These are phyloP conservation scores for Heliornis fulica DNA, from an alignment of 2,113 vertebrate species.

Conservation along the genomic window DNA sequence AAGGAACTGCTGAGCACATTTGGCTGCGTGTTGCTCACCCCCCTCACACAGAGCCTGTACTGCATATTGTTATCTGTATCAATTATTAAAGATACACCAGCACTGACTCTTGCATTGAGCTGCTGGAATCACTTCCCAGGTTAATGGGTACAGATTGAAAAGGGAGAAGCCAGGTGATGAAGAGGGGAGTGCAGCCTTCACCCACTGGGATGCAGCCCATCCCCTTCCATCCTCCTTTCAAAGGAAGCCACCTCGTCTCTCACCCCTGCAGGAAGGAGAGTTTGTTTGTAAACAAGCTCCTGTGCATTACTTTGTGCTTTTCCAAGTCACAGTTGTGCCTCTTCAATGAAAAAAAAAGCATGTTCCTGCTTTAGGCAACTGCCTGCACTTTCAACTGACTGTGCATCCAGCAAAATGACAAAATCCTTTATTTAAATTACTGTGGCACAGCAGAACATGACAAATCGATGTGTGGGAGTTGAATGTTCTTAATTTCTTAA, in stretches of 20 bases:
- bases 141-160: not conserved
- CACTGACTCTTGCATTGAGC: not conserved
- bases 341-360: not conserved
- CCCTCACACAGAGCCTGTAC: not conserved
- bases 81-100: not conserved
- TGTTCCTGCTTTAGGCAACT: not conserved
- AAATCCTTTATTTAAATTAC: not conserved
- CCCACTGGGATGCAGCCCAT: not conserved
- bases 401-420: not conserved
- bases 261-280: accelerated
- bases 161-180: not conserved
- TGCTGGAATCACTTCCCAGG: not conserved
- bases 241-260: not conserved
- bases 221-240: not conserved
- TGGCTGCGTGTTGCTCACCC: not conserved
- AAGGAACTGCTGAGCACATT: not conserved
- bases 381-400: not conserved
- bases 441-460: constrained; percentile 16
- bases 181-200: accelerated
- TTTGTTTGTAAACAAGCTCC: not conserved
- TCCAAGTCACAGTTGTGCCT: not conserved
- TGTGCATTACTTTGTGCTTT: accelerated
- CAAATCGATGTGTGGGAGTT: constrained; percentile 8
- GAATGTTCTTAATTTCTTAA: constrained; percentile 48
- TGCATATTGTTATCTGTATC: not conserved